A percentile compares a stretch with the other conserved stretches of the same genome.
Evolutionary conservation across 2,113 vertebrate species (phyloP).

Genomic region (Megaptera novaeangliae): DNA sequence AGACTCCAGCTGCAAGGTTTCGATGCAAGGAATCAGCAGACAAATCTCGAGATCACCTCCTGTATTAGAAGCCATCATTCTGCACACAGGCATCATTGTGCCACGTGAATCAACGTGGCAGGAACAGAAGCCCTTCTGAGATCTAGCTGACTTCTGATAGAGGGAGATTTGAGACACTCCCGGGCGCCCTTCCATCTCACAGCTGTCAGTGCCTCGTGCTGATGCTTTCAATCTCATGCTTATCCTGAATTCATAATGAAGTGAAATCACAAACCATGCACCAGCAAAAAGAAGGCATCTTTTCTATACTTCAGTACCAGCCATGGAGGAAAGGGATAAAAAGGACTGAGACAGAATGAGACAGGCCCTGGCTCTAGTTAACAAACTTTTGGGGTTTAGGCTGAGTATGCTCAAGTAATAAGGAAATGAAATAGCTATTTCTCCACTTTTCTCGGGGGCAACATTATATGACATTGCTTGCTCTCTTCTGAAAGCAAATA

Average conservation of each 20-base stretch:
- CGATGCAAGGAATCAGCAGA: not conserved
- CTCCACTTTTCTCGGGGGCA: not conserved
- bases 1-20: not conserved
- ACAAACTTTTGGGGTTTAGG: not conserved
- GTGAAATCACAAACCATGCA: not conserved
- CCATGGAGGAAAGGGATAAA: not conserved
- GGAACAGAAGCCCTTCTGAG: not conserved
- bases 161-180: not conserved
- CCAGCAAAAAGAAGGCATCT: not conserved
- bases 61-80: not conserved
- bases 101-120: not conserved
- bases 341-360: not conserved
- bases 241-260: not conserved
- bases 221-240: not conserved
- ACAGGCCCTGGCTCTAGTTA: not conserved
- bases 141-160: not conserved
- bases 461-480: not conserved
- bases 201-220: not conserved
- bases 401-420: not conserved
- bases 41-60: not conserved
- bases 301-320: not conserved
- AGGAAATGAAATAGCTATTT: not conserved
- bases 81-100: not conserved
- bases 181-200: not conserved
- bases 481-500: slow-evolving; percentile 24